A percentile compares a stretch with the other conserved stretches of the same genome.
phyloP scores from a whole-genome alignment of 2,797 vertebrate genomes.

The Dipus sagitta region DNA sequence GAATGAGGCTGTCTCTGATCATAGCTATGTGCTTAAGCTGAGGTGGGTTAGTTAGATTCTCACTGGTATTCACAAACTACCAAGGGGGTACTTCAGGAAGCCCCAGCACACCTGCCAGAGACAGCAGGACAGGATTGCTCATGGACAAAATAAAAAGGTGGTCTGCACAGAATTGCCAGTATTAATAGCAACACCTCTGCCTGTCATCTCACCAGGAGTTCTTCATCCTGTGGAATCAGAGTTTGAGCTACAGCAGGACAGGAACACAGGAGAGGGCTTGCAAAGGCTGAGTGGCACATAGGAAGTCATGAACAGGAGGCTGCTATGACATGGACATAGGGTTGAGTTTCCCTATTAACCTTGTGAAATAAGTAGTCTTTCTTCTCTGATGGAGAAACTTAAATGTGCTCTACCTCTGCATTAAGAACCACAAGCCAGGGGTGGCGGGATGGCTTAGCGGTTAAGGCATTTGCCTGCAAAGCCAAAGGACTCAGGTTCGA shows the following conservation, averaged over 20 bases:
- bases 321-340: too few species aligned
- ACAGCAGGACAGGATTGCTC: neutral
- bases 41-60: neutral
- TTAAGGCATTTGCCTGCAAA: too few species aligned
- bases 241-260: neutral
- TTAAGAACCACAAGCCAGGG: neutral
- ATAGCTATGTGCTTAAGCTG: neutral
- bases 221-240: neutral
- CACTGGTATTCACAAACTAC: neutral
- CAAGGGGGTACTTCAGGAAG: too few species aligned
- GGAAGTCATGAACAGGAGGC: neutral
- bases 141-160: neutral
- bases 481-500: too few species aligned
- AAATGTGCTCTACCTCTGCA: neutral
- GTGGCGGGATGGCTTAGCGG: too few species aligned
- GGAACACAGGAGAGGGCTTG: neutral
- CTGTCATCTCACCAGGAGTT: too few species aligned
- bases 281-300: neutral
- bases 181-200: neutral
- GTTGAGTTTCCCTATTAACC: neutral
- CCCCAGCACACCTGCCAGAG: neutral
- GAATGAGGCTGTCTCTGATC: neutral
- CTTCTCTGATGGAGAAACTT: neutral
- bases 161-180: too few species aligned
- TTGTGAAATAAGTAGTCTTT: neutral